Percentiles rank a stretch among this genome's conserved stretches.
phyloP scores from a whole-genome alignment of 2,113 vertebrate species.

The Baryphthengus martii region DNA sequence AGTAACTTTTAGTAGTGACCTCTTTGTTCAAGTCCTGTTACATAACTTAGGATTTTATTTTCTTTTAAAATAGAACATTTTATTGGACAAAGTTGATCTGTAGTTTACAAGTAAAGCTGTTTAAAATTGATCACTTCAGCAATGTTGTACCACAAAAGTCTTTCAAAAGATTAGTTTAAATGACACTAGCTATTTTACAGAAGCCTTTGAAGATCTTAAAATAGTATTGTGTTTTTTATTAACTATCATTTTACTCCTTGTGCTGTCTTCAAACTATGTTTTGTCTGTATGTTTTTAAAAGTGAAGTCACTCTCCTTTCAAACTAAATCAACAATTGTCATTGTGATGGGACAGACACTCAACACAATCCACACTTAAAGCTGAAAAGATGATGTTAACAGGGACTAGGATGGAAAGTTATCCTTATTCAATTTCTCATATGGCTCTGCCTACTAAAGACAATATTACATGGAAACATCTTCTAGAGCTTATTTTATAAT shows the following conservation, averaged over 20 bases:
- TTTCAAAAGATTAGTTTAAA: constrained; percentile 38
- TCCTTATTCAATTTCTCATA: background rate
- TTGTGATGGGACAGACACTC: no score
- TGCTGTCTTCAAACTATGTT: background rate
- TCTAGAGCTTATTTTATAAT: background rate
- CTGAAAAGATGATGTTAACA: background rate
- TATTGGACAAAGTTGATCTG: background rate
- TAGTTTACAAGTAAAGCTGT: constrained; percentile 11
- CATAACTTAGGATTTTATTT: background rate
- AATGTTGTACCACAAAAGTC: background rate
- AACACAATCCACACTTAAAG: background rate
- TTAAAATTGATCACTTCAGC: constrained; percentile 30
- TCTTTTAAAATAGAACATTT: background rate
- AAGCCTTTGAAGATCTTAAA: constrained; percentile 35
- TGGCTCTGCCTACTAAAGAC: background rate
- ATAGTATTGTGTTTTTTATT: constrained; percentile 40
- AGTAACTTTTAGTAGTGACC: constrained; percentile 10
- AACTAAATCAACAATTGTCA: background rate
- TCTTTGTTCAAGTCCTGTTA: constrained; percentile 11
- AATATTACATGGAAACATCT: background rate
- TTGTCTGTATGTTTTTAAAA: constrained; percentile 1
- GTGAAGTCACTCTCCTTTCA: background rate
- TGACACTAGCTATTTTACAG: constrained; percentile 23
- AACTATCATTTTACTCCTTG: background rate
- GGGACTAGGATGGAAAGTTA: background rate